Evolutionary conservation across 2,888 invertebrate genomes (phyloP), one percentile per base, ranked within the genome.

Genomic region (Xestia sexstrigata): DNA sequence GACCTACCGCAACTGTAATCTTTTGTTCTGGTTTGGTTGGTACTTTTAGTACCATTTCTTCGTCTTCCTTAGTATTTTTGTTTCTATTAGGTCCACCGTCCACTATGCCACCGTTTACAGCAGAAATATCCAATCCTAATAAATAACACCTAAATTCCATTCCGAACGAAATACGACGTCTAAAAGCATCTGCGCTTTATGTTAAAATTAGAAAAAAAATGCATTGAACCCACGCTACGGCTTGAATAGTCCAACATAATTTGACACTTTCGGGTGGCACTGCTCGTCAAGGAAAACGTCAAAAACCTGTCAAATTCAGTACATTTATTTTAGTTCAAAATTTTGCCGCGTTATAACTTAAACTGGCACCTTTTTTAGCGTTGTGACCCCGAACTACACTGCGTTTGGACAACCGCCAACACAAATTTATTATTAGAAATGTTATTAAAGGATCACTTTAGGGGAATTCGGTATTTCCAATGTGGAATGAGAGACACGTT

Each of bases 371-470:
- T 55, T 75, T 67, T 71, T 68, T 58, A 52, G 68, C 20, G 35
- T 58, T 66, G 68, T 83, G 83, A 87, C 88, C 88, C 88, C 85
- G 81, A 87, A 87, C 78, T 82, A 72, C 72, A 77, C 74, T 81
- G 87, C 80, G 67, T 58, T 82, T 85, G 87, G 87, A 75, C 30
- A 42, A 2, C 35, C 45, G 88, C 87, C 87, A 87, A 69, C 55
- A 62, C 42, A n/a, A 47, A 76, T 69, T 75, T 88, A 88, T 87
- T 77, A 79, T 74, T 88, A 88, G 85, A 80, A 60, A 70, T 68
- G 74, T 78, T 83, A 87, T 87, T 80, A 85, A 83, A 87, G 88
- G 87, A 87, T 85, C 77, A 42, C 72, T 85, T 85, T 76, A 67
- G 81, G 84, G 82, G 86, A 82, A 79, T 88, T 79, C 70, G 63